Base-by-base conservation (phyloP, 2,888 invertebrate genomes). In the Gymnoscelis rufifasciata region DNA sequence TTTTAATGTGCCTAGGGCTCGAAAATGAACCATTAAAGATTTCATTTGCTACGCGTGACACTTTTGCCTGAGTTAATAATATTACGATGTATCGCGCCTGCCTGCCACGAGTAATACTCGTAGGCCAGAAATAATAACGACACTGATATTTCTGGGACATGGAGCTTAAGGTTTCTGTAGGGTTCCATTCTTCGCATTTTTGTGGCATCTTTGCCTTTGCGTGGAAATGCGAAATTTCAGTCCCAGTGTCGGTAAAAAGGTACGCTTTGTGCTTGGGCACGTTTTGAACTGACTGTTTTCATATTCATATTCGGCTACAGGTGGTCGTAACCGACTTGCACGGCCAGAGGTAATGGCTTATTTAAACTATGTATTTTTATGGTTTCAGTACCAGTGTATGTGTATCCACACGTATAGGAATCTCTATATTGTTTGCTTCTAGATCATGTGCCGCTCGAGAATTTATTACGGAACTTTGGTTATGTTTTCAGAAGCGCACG, bases 131-230 rank as follows among this genome's bases (percentile, higher is more conserved):
- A 52, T 56, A 59, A 60, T 57, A 59, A 56, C 62, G 51, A 52
- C 58, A 58, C 50, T 62, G 59, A 67, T 68, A 71, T 69, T 64
- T 66, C 52, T 55, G 64, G 60, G 54, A 57, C 62, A 49, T 42
- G 44, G 54, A 58, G 59, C 53, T 56, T 48, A 47, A 52, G 57
- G 60, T 48, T 54, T 50, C 56, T 53, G 44, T 46, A 58, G 62
- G 63, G 62, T 63, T 56, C 57, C 68, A 72, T 72, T 74, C 70
- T 66, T 71, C 63, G 62, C 72, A 76, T 77, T 77, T 75, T 72
- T 74, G 75, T 66, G 76, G 75, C 64, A 66, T 66, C 69, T 76
- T 71, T 74, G 67, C 64, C 56, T 63, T 63, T 59, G 62, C 62
- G 55, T 54, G 70, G 66, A 72, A 74, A 74, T 74, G 62, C 63